Base-by-base conservation (phyloP, 2,113 vertebrate genomes). In the Notarius lentiginosus region DNA sequence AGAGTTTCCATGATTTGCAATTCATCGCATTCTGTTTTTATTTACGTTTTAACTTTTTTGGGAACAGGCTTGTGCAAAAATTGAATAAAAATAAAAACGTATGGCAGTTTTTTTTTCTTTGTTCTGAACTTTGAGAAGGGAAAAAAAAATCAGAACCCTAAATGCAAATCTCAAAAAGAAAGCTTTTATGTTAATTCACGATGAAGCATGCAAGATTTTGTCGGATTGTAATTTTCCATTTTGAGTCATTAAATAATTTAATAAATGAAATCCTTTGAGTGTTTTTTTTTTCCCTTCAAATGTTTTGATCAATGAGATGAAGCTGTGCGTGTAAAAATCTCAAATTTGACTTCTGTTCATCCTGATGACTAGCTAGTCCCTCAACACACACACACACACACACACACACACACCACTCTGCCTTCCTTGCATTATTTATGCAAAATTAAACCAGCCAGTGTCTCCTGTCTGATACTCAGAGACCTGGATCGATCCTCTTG, bases 401-500 rank as follows among this genome's bases (percentile, higher is more conserved):
- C 70, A 34, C 30, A 53, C 27, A 84, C 61, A 49, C 66, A 65
- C 88, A 87, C 68, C 66, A 70, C 87, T 84, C 56, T 89, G 83
- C 83, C 76, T 86, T 87, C 47, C 87, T 30, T 93, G 92, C 92
- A 94, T 94, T 95, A 94, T 95, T 94, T 92, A 94, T 94, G 92
- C 91, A 92, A 92, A 95, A 94, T 94, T 92, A 94, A 95, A 94
- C 90, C 90, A 87, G 89, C 87, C 91, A 70, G 90, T 89, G 91
- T 93, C 93, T 93, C 92, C 91, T 92, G 92, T 92, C 92, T 91
- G 91, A 88, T 87, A 90, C 91, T 92, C 91, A 90, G 91, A 91
- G 89, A 91, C 87, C 90, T 88, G 88, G 93, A 95, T 95, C 92
- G 92, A 95, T 95, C 92, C 89, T 90, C 89, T 91, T 56, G 30